Conservation (phyloP, 2,888 invertebrate species). For the Caenorhabditis sp. region DNA sequence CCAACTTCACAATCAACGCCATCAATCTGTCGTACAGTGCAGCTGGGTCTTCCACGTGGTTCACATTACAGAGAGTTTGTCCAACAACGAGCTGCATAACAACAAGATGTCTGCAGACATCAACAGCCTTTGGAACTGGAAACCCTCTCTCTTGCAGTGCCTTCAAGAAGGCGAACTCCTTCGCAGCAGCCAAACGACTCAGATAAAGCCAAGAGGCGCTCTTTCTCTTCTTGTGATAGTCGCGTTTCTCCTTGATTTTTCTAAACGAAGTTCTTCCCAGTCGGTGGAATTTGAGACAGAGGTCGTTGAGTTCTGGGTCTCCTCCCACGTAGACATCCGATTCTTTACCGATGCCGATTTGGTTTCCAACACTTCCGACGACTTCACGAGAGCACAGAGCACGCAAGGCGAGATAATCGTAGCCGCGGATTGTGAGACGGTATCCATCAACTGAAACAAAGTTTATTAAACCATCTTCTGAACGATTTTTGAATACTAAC, state of each 20-base stretch:
- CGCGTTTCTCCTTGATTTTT: constrained; percentile 95
- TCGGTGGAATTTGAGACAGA: constrained; percentile 91
- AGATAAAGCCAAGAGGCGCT: constrained; percentile 95
- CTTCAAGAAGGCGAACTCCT: constrained; percentile 97
- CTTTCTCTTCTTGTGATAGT: constrained; percentile 95
- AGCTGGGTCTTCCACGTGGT: constrained; percentile 73
- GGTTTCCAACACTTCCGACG: constrained; percentile 92
- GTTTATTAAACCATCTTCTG: too few relatives aligned
- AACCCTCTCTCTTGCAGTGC: constrained; percentile 89
- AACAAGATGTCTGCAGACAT: constrained; percentile 95
- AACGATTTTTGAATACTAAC: too few relatives aligned
- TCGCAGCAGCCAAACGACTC: constrained; percentile 92
- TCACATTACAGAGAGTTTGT: constrained; percentile 84
- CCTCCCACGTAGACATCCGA: constrained; percentile 86
- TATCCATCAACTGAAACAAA: constrained; percentile 92
- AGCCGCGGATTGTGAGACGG: constrained; percentile 94
- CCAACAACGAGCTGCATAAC: constrained; percentile 93
- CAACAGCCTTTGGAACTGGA: constrained; percentile 95
- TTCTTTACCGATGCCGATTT: constrained; percentile 99
- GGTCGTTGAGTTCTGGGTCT: constrained; percentile 84
- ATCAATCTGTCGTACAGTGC: constrained; percentile 92
- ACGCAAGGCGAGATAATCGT: constrained; percentile 96
- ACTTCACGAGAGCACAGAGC: constrained; percentile 85
- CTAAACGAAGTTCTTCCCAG: constrained; percentile 96
- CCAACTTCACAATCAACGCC: constrained; percentile 93